phyloP scores from a whole-genome alignment of 2,888 invertebrate species.

The Himalopsyche kuldschensis region DNA sequence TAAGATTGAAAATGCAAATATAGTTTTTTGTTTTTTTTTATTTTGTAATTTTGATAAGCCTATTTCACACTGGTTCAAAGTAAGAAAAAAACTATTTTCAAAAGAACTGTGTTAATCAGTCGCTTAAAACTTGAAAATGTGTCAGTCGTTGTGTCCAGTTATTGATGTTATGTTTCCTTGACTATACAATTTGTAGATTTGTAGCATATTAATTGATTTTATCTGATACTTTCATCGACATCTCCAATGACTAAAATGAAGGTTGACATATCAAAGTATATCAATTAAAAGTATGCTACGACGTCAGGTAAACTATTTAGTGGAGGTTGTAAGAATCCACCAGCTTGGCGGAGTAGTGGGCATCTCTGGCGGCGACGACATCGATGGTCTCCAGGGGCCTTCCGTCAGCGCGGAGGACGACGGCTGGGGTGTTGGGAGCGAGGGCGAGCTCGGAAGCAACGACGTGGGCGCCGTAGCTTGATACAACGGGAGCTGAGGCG shows the following conservation, averaged over 20 bases:
- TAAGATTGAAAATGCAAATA: neutral
- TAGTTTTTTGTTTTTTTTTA: neutral
- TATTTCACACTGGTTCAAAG: neutral
- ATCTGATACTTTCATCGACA: no score
- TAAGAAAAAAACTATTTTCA: slow-evolving; percentile 33
- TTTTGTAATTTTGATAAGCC: neutral
- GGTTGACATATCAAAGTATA: no score
- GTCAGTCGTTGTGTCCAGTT: slow-evolving; percentile 28
- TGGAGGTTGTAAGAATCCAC: slow-evolving; percentile 46
- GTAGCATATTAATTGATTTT: no score
- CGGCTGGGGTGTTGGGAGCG: slow-evolving; percentile 53
- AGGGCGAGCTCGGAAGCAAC: slow-evolving; percentile 51
- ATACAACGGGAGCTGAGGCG: neutral
- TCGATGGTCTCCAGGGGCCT: slow-evolving; percentile 58
- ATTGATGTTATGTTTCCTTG: no score
- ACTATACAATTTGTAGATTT: no score
- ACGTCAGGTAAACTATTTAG: neutral
- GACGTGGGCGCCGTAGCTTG: slow-evolving; percentile 36
- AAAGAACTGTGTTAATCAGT: slow-evolving; percentile 19
- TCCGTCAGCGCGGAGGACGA: slow-evolving; percentile 55
- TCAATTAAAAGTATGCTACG: neutral
- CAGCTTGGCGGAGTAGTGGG: slow-evolving; percentile 57
- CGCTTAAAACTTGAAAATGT: slow-evolving; percentile 36
- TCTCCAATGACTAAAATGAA: no score
- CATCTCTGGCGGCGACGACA: slow-evolving; percentile 54